Evolutionary conservation across 2,888 invertebrate genomes (phyloP).

Genomic region (Leuctra nigra): DNA sequence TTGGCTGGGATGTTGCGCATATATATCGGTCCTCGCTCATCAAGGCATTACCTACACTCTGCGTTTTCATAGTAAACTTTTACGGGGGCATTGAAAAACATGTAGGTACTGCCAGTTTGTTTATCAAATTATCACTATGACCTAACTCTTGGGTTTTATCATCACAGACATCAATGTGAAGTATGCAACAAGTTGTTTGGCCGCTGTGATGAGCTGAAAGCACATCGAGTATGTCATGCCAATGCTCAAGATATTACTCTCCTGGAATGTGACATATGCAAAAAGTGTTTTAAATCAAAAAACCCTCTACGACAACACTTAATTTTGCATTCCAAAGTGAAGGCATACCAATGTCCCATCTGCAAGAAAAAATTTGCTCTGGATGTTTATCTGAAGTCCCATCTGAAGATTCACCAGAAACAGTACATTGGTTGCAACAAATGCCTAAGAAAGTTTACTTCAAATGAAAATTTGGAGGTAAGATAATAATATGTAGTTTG

Average conservation of each 20-base stretch:
- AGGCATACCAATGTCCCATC: conserved; percentile 25
- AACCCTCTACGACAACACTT: conserved; percentile 22
- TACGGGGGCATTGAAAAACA: too few species aligned
- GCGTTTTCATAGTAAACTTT: too few species aligned
- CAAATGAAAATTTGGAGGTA: conserved; percentile 27
- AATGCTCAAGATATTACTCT: background rate
- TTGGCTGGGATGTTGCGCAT: too few species aligned
- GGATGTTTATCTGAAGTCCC: conserved; percentile 28
- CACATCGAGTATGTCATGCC: background rate
- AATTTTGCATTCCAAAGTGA: conserved; percentile 22
- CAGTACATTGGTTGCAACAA: conserved; percentile 28
- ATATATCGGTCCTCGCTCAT: too few species aligned
- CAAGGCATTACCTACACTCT: too few species aligned
- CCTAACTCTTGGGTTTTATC: too few species aligned
- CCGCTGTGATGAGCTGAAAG: conserved; percentile 23
- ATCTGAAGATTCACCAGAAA: conserved; percentile 28
- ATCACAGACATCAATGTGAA: conserved; percentile 21
- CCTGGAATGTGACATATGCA: conserved; percentile 20
- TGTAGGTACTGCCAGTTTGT: too few species aligned
- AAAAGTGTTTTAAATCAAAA: conserved; percentile 22
- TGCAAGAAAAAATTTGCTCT: conserved; percentile 29
- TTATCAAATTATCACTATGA: too few species aligned
- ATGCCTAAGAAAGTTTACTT: conserved; percentile 29
- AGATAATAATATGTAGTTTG: too few species aligned
- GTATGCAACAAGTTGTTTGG: conserved; percentile 24